Conservation (phyloP, 2,113 vertebrate genomes). For the Trochalopteron elliotii region DNA sequence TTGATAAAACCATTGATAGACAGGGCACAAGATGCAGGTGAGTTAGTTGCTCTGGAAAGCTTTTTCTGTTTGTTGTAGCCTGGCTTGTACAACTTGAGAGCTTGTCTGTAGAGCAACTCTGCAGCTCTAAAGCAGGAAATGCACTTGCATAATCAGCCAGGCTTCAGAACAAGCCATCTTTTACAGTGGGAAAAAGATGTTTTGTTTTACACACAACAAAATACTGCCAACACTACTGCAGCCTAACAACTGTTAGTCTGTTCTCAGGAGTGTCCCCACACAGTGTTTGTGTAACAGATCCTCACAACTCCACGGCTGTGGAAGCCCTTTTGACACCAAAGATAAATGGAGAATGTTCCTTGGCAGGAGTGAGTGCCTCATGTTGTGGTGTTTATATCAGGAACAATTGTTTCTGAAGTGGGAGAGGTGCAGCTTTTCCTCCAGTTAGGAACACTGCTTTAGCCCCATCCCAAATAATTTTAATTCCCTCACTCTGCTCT, state of each 20-base stretch:
- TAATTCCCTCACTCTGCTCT: not conserved
- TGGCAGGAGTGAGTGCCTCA: not conserved
- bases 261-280: constrained; percentile 10
- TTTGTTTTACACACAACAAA: constrained; percentile 21
- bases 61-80: not conserved
- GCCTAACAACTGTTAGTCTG: constrained; percentile 5
- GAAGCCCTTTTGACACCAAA: not conserved
- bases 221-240: not conserved
- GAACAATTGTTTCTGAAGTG: not conserved
- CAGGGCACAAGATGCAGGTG: too few species aligned
- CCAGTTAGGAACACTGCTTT: not conserved
- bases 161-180: constrained; percentile 15
- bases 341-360: not conserved
- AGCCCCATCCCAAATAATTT: not conserved
- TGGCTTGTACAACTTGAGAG: not conserved
- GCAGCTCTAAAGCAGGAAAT: not conserved
- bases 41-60: too few species aligned
- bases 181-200: not conserved
- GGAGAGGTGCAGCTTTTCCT: not conserved
- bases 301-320: accelerated
- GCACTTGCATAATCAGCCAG: not conserved
- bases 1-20: too few species aligned
- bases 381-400: not conserved
- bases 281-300: constrained; percentile 1
- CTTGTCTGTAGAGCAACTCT: not conserved